Evolutionary conservation across 1,140 invertebrate species (phyloP).

Genomic region (Drosophila ogumai): DNA sequence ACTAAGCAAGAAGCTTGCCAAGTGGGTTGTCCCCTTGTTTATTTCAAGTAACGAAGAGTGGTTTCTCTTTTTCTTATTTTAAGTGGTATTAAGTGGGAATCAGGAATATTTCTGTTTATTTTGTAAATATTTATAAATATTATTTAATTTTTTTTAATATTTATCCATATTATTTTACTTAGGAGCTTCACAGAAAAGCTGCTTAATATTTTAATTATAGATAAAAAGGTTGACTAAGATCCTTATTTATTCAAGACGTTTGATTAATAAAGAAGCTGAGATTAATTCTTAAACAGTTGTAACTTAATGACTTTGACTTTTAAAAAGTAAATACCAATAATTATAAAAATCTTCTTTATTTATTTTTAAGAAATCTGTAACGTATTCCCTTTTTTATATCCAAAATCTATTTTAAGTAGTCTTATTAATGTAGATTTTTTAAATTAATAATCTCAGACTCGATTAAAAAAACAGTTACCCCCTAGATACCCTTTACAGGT

Average conservation of each 20-base stretch:
- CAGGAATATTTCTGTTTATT: accelerated
- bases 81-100: background rate
- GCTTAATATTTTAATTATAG: too few relatives aligned
- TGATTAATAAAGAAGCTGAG: background rate
- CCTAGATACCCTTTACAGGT: slow-evolving; percentile 16
- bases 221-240: too few relatives aligned
- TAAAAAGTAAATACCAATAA: background rate
- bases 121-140: background rate
- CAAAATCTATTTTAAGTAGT: too few relatives aligned
- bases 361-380: background rate
- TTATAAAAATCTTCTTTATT: background rate
- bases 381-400: too few relatives aligned
- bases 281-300: background rate
- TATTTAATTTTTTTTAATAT: background rate
- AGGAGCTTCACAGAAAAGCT: background rate
- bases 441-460: background rate
- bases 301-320: background rate
- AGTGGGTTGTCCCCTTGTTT: background rate
- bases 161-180: background rate
- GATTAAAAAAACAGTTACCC: slow-evolving; percentile 5
- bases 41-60: background rate
- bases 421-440: background rate
- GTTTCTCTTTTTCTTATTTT: background rate
- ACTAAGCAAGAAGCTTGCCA: slow-evolving; percentile 25
- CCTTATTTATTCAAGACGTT: background rate